Base-by-base conservation (phyloP, 2,797 vertebrate genomes). In the Poecilia wingei region DNA sequence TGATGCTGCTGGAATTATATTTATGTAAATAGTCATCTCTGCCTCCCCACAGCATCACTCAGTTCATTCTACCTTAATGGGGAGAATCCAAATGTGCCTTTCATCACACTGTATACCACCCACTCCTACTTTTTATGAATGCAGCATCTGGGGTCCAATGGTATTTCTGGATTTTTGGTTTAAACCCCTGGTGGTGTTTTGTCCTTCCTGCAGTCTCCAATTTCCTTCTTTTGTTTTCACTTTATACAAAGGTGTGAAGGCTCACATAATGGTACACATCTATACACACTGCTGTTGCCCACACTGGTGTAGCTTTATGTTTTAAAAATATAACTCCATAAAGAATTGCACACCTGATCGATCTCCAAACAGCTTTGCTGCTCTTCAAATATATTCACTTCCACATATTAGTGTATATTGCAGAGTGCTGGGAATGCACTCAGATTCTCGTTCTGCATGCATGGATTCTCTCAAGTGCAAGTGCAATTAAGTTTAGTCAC, bases 71-170 rank as follows among this genome's bases (percentile, higher is more conserved):
- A 39, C 77, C 72, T 69, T 28, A 4, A 16, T 49, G 39, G 76
- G 85, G 46, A 74, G 86, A 80, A 74, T 46, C 72, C 83, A 46
- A 28, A 53, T 43, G 6, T 80, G 81, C 57, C 77, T 88, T 75
- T 87, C 74, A 84, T 46, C 57, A 64, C 33, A 12, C 4, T 43
- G 20, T 69, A 69, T 25, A 46, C 3, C 61, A 82, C 82, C 94
- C 94, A 95, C 92, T 95, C 87, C 84, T 13, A 82, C 6, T 5
- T 33, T 78, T 28, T 82, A 76, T 88, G 88, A 93, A 94, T 93
- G 93, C 93, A 93, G 92, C 78, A 92, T 87, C 91, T 86, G 73
- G 84, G 80, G 84, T 77, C 93, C 94, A 93, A 94, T 95, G 57
- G 72, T 71, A 69, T 61, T 51, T 31, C 14, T 39, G 12, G 69